Base-by-base conservation (phyloP, 2,888 invertebrate genomes). In the Tubulanus polymorphus region DNA sequence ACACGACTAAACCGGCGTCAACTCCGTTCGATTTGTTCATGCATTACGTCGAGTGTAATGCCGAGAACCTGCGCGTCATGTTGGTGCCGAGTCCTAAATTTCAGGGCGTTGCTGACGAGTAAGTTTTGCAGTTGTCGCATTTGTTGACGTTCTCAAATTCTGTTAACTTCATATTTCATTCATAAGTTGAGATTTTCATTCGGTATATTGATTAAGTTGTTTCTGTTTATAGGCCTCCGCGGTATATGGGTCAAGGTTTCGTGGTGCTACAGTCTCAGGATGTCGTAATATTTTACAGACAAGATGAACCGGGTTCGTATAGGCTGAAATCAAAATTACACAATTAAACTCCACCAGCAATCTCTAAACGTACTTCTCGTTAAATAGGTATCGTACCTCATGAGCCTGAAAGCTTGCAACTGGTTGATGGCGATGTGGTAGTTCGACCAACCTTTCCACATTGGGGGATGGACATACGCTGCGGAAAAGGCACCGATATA, bases 171-270 rank as follows among this genome's bases (percentile, higher is more conserved):
- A 32, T 12, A 32, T 18, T 41, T 41, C 23, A 3, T 41, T 15
- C 18, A 41, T 8, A 15, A 23, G 41, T 15, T 5, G 18, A 32
- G 10, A 32, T 12, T 32, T 12, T 32, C n/a, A 12, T n/a, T 32
- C n/a, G 10, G 51, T 18, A 25, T 52, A 8, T 28, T 26, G 10
- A 12, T 2, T 48, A 48, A 32, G 29, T 26, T 57, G 10, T n/a
- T 2, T 48, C 48, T 37, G 29, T 26, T 57, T 60, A 15, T 59
- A 73, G 73, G 70, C 95, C 97, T 0, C 97, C 97, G 0, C 82
- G 92, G 49, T 94, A 91, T 72, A 97, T 97, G 96, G 97, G 97
- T 3, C 95, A 95, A 81, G 97, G 96, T 0, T 97, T 97, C 81
- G 95, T 95, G 1, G 87, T 99, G 10, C 87, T 97, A 83, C 94